Conservation (phyloP, 2,797 vertebrate genomes). For the Momotus momota region DNA sequence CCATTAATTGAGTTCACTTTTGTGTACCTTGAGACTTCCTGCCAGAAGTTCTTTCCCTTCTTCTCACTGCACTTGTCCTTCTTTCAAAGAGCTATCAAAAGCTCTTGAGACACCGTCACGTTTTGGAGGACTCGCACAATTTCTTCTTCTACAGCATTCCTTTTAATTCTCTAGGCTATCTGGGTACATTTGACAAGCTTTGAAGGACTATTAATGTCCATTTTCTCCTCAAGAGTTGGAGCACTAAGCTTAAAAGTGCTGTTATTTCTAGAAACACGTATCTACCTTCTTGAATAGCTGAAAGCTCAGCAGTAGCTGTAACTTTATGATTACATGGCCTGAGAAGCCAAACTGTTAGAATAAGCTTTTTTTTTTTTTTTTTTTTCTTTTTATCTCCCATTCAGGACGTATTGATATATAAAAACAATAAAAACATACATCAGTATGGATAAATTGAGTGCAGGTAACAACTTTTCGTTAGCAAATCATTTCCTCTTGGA, state of each 20-base stretch:
- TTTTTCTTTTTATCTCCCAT: neutral
- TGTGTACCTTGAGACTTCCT: neutral
- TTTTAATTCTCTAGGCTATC: neutral
- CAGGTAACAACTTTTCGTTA: constrained; percentile 60
- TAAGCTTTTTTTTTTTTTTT: neutral
- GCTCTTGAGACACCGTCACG: neutral
- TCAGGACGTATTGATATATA: neutral
- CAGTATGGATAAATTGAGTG: neutral
- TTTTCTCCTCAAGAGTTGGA: constrained; percentile 1
- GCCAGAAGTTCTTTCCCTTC: neutral
- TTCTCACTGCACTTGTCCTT: neutral
- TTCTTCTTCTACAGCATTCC: neutral
- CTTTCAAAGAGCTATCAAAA: neutral
- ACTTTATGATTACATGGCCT: neutral
- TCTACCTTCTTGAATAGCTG: neutral
- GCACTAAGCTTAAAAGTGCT: neutral
- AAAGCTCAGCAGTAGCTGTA: constrained; percentile 27
- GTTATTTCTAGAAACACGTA: neutral
- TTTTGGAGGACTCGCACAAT: neutral
- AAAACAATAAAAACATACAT: neutral
- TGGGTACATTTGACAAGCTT: neutral
- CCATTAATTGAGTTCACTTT: neutral
- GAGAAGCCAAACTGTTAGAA: neutral
- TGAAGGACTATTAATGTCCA: neutral
- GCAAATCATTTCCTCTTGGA: constrained; percentile 72